phyloP scores from a whole-genome alignment of 2,113 vertebrate species.

The Mystacornis crossleyi region DNA sequence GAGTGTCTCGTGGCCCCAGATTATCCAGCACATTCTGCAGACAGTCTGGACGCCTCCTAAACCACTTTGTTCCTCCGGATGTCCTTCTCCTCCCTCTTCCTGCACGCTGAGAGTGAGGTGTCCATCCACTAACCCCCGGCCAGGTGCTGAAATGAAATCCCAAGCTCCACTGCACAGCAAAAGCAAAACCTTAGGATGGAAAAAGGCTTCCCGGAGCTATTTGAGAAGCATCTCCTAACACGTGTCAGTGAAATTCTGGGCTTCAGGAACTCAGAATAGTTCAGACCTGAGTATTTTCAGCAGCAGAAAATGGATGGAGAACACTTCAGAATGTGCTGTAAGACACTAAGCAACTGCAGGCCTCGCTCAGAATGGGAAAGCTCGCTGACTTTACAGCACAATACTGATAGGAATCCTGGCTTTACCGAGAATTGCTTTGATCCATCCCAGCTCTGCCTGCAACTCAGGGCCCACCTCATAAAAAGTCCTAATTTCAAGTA shows the following conservation, averaged over 20 bases:
- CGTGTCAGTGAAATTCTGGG: not conserved
- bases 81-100: not conserved
- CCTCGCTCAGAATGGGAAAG: not conserved
- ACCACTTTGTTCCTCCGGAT: not conserved
- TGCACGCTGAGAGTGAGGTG: not conserved
- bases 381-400: not conserved
- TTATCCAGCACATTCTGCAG: not conserved
- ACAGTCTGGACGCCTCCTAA: not conserved
- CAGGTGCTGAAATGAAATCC: not conserved
- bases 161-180: not conserved
- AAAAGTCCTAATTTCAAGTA: not conserved
- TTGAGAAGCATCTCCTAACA: not conserved
- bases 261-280: not conserved
- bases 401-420: not conserved
- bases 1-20: not conserved
- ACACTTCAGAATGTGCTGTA: not conserved
- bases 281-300: not conserved
- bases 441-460: not conserved
- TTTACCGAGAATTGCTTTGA: not conserved
- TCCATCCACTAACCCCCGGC: not conserved
- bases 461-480: not conserved
- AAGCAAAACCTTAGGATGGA: not conserved
- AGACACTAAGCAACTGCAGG: not conserved
- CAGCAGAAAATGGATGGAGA: not conserved
- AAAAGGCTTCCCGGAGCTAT: not conserved